Evolutionary conservation across 2,888 invertebrate genomes (phyloP).

Genomic region (Cataglyphis livida): DNA sequence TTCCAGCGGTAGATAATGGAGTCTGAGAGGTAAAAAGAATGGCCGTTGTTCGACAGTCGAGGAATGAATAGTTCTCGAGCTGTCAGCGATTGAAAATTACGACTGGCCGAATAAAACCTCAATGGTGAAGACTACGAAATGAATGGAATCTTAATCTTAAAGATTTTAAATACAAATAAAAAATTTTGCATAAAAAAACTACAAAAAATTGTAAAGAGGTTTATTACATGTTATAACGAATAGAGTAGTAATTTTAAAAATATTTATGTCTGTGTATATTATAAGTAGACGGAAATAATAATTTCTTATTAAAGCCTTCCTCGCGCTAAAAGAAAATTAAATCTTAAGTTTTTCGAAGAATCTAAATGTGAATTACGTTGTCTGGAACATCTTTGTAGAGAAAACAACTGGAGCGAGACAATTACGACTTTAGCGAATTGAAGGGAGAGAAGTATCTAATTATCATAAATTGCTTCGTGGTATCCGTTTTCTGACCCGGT

Average conservation of each 20-base stretch:
- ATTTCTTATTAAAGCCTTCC: neutral
- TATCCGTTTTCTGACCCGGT: conserved; percentile 48
- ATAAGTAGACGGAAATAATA: neutral
- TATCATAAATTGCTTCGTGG: conserved; percentile 53
- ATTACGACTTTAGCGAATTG: conserved; percentile 46
- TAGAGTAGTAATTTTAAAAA: neutral
- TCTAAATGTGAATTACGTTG: conserved; percentile 37
- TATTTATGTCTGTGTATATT: neutral
- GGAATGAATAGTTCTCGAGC: conserved; percentile 51
- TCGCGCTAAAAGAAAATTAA: conserved; percentile 28
- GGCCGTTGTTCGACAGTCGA: conserved; percentile 50
- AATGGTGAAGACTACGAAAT: conserved; percentile 5
- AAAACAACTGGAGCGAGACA: conserved; percentile 38
- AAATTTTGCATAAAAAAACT: neutral
- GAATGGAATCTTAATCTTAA: conserved; percentile 31
- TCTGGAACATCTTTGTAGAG: conserved; percentile 15
- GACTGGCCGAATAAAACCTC: conserved; percentile 10
- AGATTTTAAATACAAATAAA: conserved; percentile 1
- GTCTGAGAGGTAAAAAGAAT: conserved; percentile 41
- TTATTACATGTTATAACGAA: neutral
- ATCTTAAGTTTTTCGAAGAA: conserved; percentile 29
- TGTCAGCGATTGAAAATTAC: conserved; percentile 48
- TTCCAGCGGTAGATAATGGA: conserved; percentile 48
- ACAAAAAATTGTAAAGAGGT: neutral
- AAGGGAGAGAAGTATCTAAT: conserved; percentile 41